Evolutionary conservation across 2,797 vertebrate genomes (phyloP), one percentile per base, ranked within the genome.

Genomic region (Carapus acus): DNA sequence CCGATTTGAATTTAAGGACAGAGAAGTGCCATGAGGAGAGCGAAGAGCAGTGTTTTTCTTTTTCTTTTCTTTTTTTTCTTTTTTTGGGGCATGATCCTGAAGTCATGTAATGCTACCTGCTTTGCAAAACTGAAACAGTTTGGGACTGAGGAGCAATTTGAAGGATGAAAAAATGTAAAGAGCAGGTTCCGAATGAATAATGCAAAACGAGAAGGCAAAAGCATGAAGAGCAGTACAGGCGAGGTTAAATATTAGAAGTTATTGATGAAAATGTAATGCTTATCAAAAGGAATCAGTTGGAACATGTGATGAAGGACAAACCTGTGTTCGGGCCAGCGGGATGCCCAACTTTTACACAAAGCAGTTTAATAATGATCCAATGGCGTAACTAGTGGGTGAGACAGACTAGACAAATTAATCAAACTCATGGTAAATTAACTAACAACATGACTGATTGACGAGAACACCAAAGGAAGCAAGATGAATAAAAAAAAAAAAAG

Each of bases 281-380:
- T n/a, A n/a, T n/a, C n/a, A n/a, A n/a, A 60, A 64, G 49, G 65
- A 54, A 67, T 62, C 63, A 65, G 82, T 75, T 74, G 67, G 62
- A 71, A 71, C 73, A 63, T 73, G 69, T 58, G 49, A 60, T 58
- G 58, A 67, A 71, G 65, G 64, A 78, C 74, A 79, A 79, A 80
- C 73, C 78, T 83, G 73, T 76, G 69, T 48, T 61, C 44, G 64
- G 69, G 80, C 80, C 72, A 7, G 62, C 23, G 45, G 80, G n/a
- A n/a, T n/a, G n/a, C n/a, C n/a, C n/a, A n/a, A n/a, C n/a, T n/a
- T n/a, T n/a, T n/a, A n/a, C n/a, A n/a, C n/a, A n/a, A n/a, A n/a
- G n/a, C n/a, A n/a, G n/a, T n/a, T n/a, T n/a, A n/a, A n/a, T n/a
- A n/a, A n/a, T n/a, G n/a, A n/a, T n/a, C n/a, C n/a, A n/a, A n/a